phyloP scores from a whole-genome alignment of 2,797 vertebrate genomes.

The Myiothlypis coronata region DNA sequence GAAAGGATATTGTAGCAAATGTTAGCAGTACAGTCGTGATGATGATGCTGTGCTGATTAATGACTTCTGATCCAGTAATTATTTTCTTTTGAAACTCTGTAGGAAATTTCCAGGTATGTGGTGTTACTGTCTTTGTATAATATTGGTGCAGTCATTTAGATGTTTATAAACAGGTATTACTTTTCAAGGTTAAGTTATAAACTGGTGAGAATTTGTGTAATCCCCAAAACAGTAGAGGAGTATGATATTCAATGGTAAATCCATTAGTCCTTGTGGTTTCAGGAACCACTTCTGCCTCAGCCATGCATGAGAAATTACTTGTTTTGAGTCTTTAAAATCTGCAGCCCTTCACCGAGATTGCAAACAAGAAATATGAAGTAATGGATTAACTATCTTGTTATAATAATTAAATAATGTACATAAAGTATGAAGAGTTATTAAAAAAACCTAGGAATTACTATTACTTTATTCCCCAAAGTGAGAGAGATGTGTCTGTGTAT shows the following conservation, averaged over 20 bases:
- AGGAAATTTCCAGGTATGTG: not conserved
- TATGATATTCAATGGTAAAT: not conserved
- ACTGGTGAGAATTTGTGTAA: not conserved
- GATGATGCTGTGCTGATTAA: not conserved
- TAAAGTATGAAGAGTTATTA: constrained; percentile 5
- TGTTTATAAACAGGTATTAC: not conserved
- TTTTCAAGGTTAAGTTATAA: not conserved
- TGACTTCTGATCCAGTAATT: not conserved
- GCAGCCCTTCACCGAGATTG: not conserved
- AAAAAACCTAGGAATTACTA: not conserved
- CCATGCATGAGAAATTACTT: not conserved
- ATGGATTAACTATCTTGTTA: constrained; percentile 2
- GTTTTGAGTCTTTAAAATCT: not conserved
- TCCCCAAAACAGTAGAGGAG: not conserved
- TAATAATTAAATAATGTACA: constrained; percentile 4
- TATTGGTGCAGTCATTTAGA: not conserved
- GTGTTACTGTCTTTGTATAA: not conserved
- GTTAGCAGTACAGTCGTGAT: not conserved
- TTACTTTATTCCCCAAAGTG: constrained; percentile 38
- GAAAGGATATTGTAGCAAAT: not conserved
- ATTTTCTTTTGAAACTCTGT: not conserved
- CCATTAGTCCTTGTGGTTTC: not conserved
- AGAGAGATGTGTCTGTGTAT: not conserved
- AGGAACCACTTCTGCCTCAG: not conserved
- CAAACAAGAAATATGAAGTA: not conserved